A percentile compares a stretch with the other conserved stretches of the same genome.
phyloP scores from a whole-genome alignment of 2,888 invertebrate genomes.

The Chironomus tentans region DNA sequence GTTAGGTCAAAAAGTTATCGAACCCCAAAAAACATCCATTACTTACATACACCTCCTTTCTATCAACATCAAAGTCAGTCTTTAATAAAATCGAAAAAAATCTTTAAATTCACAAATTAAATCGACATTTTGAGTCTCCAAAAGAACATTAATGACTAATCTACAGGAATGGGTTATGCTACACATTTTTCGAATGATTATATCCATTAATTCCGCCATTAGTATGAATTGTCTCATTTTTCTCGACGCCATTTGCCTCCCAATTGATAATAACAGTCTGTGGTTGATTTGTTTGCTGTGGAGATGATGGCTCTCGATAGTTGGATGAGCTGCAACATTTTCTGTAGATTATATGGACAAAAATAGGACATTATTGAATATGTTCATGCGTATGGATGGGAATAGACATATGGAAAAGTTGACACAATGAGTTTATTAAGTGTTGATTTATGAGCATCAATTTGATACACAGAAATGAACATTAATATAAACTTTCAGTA shows the following conservation, averaged over 20 bases:
- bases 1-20: too few species aligned
- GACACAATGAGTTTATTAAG: neutral
- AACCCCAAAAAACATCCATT: too few species aligned
- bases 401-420: too few species aligned
- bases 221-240: slow-evolving; percentile 24
- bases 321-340: slow-evolving; percentile 22
- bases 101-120: neutral
- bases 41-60: too few species aligned
- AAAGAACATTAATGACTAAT: too few species aligned
- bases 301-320: slow-evolving; percentile 19
- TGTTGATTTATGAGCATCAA: neutral
- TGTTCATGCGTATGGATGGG: neutral
- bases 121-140: neutral
- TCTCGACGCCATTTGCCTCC: slow-evolving; percentile 25
- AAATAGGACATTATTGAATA: neutral
- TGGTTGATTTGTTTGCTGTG: slow-evolving; percentile 23
- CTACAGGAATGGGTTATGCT: slow-evolving; percentile 20
- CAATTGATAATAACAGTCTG: slow-evolving; percentile 27
- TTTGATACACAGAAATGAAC: neutral
- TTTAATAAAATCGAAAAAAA: neutral
- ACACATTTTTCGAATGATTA: slow-evolving; percentile 25
- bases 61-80: too few species aligned
- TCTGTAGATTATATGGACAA: neutral
- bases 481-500: neutral
- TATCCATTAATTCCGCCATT: slow-evolving; percentile 25